phyloP scores from a whole-genome alignment of 2,797 vertebrate species.

The Vipera ursinii region DNA sequence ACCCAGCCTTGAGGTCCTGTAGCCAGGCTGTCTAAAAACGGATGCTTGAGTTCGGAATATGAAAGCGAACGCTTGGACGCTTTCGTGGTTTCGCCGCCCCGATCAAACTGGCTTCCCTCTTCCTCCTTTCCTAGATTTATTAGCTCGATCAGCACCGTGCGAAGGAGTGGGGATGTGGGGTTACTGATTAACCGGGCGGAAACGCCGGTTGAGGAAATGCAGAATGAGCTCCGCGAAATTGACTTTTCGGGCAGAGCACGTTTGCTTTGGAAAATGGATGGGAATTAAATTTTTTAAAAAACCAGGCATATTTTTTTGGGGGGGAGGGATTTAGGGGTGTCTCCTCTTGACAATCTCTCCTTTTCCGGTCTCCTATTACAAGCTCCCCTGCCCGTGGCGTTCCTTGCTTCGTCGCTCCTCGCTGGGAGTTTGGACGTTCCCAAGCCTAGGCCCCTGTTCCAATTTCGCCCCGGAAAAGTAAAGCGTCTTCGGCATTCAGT shows the following conservation, averaged over 20 bases:
- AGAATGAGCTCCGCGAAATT: conserved; percentile 40
- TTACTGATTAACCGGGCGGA: conserved; percentile 59
- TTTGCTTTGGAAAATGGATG: neutral
- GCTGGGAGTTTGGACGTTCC: neutral
- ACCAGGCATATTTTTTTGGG: neutral
- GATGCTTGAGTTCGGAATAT: neutral
- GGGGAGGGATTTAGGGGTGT: too few relatives aligned
- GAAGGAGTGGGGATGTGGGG: neutral
- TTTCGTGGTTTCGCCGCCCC: neutral
- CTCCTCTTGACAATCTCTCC: neutral
- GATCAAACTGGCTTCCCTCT: neutral
- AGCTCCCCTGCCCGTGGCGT: neutral
- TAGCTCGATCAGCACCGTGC: neutral
- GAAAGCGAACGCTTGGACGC: neutral
- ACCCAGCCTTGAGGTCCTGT: neutral
- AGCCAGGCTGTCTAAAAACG: neutral
- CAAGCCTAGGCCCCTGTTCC: neutral
- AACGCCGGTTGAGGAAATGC: conserved; percentile 40
- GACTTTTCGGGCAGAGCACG: neutral
- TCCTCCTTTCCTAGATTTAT: conserved; percentile 17
- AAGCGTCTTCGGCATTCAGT: too few relatives aligned
- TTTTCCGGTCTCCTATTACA: neutral
- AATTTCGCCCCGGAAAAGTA: neutral
- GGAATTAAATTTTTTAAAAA: neutral
- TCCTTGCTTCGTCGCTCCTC: neutral